Evolutionary conservation across 2,888 invertebrate species (phyloP), one percentile per base, ranked within the genome.

Genomic region (Metellina segmentata): DNA sequence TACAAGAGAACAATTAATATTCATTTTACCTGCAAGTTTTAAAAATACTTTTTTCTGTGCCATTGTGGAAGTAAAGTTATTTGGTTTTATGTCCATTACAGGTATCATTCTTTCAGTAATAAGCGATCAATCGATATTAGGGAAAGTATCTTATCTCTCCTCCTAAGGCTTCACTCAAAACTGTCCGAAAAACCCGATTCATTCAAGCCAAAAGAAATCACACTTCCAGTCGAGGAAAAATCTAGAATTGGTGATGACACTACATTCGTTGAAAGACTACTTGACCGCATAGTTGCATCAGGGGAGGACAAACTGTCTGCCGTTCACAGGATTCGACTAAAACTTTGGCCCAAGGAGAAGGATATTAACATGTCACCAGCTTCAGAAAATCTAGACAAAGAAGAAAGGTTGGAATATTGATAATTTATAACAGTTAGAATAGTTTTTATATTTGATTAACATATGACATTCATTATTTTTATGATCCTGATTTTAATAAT

Each of bases 141-240:
- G 85, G 95, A 95, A 95, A 98, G 98, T 92, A 97, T 99, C 93
- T 96, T 99, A 93, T 98, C 98, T 0, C 95, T 99, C 83, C 95
- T 99, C 75, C 95, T 99, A 85, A 98, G 98, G 95, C 96, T 98
- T 16, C 98, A 99, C 95, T 97, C 98, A 2, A 98, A 98, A 94
- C 95, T 99, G 72, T 97, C 97, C 0, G 98, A 97, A 0, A 94
- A 94, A 93, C 96, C 97, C 9, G 98, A 98, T 94, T 98, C 98
- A 93, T 99, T 97, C 94, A 95, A 95, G 93, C 95, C 95, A 83
- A 81, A 92, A 71, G 81, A 81, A 20, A 94, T 19, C 93, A 2
- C 34, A 34, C 34, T 34, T 34, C 61, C 61, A 61, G 61, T 61
- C 1, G 70, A 88, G 7, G 85, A 86, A 48, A 93, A 93, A 19